phyloP scores from a whole-genome alignment of 2,113 vertebrate genomes.

The Fulmarus glacialis region DNA sequence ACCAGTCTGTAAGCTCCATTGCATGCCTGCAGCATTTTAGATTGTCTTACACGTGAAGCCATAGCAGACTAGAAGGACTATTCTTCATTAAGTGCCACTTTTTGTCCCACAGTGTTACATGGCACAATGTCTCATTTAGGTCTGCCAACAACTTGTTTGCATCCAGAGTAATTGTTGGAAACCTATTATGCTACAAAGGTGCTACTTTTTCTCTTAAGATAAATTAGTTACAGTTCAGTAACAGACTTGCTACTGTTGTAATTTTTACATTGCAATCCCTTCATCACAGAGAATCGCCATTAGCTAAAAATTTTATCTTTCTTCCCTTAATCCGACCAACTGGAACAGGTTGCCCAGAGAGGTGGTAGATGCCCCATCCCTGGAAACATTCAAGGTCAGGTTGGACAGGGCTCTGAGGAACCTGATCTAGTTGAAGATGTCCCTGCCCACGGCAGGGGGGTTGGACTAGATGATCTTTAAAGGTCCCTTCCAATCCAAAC shows the following conservation, averaged over 20 bases:
- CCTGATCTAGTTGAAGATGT: no score
- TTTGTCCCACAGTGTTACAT: not conserved
- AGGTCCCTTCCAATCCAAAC: no score
- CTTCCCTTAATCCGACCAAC: not conserved
- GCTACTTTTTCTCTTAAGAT: not conserved
- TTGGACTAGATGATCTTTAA: no score
- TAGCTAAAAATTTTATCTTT: not conserved
- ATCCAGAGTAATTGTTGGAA: not conserved
- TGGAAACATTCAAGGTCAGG: no score
- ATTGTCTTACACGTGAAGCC: not conserved
- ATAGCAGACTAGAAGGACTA: not conserved
- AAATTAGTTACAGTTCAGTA: not conserved
- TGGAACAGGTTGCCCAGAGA: not conserved
- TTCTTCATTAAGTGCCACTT: not conserved
- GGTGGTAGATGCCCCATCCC: no score
- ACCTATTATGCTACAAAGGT: not conserved
- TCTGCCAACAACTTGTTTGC: not conserved
- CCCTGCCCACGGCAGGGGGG: no score
- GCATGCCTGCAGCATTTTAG: not conserved
- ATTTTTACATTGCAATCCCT: not conserved
- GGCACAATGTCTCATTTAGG: not conserved
- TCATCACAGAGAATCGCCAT: not conserved
- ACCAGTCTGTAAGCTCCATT: not conserved
- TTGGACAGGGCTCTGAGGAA: no score
- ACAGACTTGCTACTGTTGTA: not conserved